phyloP scores from a whole-genome alignment of 2,797 vertebrate species.

The Silurus aristotelis region DNA sequence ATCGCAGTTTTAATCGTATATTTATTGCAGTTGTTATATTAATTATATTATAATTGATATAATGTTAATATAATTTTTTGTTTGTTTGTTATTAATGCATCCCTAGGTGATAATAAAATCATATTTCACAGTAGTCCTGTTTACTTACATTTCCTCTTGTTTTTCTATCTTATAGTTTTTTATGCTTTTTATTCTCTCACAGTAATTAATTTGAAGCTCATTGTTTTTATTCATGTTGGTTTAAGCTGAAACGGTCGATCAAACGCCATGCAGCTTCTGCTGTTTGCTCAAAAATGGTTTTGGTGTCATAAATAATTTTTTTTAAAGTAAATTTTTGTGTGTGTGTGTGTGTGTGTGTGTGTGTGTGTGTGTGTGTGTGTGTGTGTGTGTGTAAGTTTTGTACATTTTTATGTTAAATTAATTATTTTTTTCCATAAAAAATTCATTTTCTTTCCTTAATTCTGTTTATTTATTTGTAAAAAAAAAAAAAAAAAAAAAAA shows the following conservation, averaged over 20 bases:
- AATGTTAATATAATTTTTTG: too few species aligned
- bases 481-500: too few species aligned
- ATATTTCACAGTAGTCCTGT: not conserved
- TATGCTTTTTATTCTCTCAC: not conserved
- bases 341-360: too few species aligned
- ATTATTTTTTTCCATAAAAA: not conserved
- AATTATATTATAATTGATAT: too few species aligned
- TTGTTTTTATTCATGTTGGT: not conserved
- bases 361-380: too few species aligned
- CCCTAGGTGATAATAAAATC: not conserved
- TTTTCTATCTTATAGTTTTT: not conserved
- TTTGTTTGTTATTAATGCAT: not conserved
- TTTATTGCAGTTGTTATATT: too few species aligned
- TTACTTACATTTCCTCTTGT: not conserved
- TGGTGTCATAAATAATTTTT: not conserved
- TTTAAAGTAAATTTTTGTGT: not conserved
- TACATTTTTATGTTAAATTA: not conserved
- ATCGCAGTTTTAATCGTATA: too few species aligned
- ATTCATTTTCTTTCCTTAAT: not conserved
- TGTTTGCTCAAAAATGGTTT: not conserved
- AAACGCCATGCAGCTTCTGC: not conserved
- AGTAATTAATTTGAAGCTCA: not conserved
- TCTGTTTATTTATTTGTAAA: not conserved
- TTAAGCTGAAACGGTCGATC: too few species aligned
- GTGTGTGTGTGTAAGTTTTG: not conserved